A percentile compares a stretch with the other conserved stretches of the same genome.
phyloP scores from a whole-genome alignment of 2,888 invertebrate species.

The Ashinkailepas kermadecensis region DNA sequence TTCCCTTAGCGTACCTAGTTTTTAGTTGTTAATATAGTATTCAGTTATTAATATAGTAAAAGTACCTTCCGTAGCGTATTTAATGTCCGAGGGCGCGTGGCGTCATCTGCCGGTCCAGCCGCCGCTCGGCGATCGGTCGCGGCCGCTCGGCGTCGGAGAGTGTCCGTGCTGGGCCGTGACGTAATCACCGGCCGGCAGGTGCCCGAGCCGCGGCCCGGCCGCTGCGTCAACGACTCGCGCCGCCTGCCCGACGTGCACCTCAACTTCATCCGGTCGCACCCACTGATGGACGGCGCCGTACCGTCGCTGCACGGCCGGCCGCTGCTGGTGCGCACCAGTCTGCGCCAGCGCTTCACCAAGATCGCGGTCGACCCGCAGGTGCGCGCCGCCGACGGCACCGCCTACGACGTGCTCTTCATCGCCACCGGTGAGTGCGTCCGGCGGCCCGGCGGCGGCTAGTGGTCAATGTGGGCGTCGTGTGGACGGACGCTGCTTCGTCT shows the following conservation, averaged over 20 bases:
- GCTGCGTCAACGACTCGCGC: constrained; percentile 82
- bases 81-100: no score
- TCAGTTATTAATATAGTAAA: no score
- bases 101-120: no score
- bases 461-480: no score
- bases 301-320: constrained; percentile 74
- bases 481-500: no score
- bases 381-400: constrained; percentile 51
- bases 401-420: constrained; percentile 86
- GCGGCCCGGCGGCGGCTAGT: no score
- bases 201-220: constrained; percentile 66
- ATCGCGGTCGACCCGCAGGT: constrained; percentile 92
- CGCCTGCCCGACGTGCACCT: constrained; percentile 76
- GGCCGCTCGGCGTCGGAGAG: no score
- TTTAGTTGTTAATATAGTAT: no score
- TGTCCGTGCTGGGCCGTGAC: no score
- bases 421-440: constrained; percentile 61
- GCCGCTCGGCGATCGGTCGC: no score
- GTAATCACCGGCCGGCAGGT: not conserved
- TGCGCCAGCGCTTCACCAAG: constrained; percentile 41
- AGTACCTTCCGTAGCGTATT: no score
- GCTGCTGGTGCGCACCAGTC: constrained; percentile 71
- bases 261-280: constrained; percentile 90
- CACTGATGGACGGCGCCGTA: constrained; percentile 89
- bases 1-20: no score